Evolutionary conservation across 2,888 invertebrate genomes (phyloP).

Genomic region (Blastobasis lacticolella): DNA sequence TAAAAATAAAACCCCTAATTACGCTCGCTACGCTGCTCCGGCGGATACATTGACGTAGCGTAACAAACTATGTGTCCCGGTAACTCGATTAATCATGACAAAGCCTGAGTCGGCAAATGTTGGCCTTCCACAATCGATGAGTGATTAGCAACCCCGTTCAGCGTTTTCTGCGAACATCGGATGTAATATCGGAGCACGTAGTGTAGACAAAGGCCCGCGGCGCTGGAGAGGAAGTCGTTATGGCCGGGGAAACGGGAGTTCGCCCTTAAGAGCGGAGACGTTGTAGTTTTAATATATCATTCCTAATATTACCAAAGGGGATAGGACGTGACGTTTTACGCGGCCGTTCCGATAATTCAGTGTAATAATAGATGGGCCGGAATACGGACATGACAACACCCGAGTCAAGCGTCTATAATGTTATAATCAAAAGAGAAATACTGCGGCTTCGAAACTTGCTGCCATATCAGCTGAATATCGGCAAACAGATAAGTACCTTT

Average conservation of each 20-base stretch:
- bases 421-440: no score
- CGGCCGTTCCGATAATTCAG: neutral
- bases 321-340: neutral
- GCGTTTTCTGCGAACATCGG: constrained; percentile 7
- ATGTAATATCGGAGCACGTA: constrained; percentile 4
- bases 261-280: constrained; percentile 11
- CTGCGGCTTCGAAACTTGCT: no score
- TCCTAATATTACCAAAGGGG: constrained; percentile 2
- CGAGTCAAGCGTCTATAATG: no score
- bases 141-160: constrained; percentile 4
- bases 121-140: constrained; percentile 10
- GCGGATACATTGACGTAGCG: neutral
- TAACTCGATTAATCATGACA: constrained; percentile 11
- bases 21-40: neutral
- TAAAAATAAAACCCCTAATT: neutral
- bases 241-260: constrained; percentile 15
- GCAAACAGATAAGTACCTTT: neutral
- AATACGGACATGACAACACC: no score
- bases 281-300: constrained; percentile 1
- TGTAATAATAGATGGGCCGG: no score
- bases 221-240: constrained; percentile 9
- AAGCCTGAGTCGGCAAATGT: constrained; percentile 3
- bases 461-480: neutral
- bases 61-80: neutral
- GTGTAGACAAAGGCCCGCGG: constrained; percentile 5